Percentiles rank a stretch among this genome's conserved stretches.
Evolutionary conservation across 2,888 invertebrate species (phyloP).

Genomic region (Tipula vernalis): DNA sequence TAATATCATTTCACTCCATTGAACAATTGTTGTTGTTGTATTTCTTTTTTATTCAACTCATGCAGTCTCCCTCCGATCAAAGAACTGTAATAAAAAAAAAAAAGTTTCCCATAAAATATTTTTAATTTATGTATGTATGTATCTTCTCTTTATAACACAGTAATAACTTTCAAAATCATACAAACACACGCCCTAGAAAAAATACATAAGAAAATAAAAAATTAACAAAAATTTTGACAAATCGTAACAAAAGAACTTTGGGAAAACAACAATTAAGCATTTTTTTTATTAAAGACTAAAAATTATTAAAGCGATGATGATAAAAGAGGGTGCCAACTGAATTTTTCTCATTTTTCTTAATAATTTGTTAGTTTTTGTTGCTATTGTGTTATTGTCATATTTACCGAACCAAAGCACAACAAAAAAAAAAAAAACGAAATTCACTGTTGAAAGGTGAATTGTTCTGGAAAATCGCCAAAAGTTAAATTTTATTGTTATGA

Average conservation of each 20-base stretch:
- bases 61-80: not conserved
- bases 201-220: not conserved
- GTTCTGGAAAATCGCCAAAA: not conserved
- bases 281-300: not conserved
- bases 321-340: not conserved
- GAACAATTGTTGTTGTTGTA: not conserved
- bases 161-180: not conserved
- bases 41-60: not conserved
- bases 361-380: not conserved
- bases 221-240: not conserved
- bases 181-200: not conserved
- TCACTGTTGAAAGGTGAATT: not conserved
- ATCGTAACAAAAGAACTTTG: not conserved
- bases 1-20: not conserved
- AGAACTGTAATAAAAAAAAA: not conserved
- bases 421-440: not conserved
- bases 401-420: not conserved
- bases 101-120: not conserved
- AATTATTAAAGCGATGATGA: not conserved
- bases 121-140: not conserved
- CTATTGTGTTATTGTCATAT: not conserved
- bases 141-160: not conserved
- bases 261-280: not conserved
- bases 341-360: not conserved
- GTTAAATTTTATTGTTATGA: constrained; percentile 4